Percentiles rank a stretch among this genome's conserved stretches.
These are phyloP conservation scores for Microcebus griseorufus DNA, from an alignment of 2,113 vertebrate genomes.

Conservation along the genomic window DNA sequence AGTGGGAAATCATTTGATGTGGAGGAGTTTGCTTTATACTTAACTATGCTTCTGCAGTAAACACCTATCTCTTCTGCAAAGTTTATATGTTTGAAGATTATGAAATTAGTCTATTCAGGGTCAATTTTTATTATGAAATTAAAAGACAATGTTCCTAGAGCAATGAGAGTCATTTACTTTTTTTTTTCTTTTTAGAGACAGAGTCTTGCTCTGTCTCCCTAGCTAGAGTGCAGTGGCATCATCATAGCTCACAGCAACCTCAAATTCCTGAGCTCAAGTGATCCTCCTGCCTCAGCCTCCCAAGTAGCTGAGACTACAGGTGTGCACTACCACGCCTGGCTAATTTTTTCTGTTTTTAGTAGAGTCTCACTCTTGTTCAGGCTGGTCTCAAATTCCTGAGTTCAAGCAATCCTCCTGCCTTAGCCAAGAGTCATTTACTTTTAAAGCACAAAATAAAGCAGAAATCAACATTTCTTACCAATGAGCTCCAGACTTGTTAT, in stretches of 20 bases:
- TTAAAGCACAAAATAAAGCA: background rate
- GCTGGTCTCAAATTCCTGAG: background rate
- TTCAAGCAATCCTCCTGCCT: background rate
- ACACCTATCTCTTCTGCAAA: background rate
- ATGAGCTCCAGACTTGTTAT: conserved; percentile 92
- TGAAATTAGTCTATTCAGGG: background rate
- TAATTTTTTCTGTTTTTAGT: background rate
- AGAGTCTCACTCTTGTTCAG: background rate
- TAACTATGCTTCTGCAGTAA: background rate
- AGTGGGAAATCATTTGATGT: background rate
- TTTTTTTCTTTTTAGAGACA: background rate
- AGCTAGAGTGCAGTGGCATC: background rate
- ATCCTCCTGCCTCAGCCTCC: background rate
- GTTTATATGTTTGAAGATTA: background rate
- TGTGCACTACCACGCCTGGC: background rate
- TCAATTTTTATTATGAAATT: conserved; percentile 24
- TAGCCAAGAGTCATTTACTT: background rate
- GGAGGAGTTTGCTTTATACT: background rate
- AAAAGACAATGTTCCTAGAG: background rate
- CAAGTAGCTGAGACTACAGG: background rate
- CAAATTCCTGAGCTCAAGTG: background rate
- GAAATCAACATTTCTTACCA: conserved; percentile 86
- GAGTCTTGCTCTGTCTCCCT: background rate
- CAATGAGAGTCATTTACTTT: background rate
- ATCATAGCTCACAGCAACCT: background rate